Conservation (phyloP, 1,140 invertebrate genomes). For the Pseudomyrmex gracilis region DNA sequence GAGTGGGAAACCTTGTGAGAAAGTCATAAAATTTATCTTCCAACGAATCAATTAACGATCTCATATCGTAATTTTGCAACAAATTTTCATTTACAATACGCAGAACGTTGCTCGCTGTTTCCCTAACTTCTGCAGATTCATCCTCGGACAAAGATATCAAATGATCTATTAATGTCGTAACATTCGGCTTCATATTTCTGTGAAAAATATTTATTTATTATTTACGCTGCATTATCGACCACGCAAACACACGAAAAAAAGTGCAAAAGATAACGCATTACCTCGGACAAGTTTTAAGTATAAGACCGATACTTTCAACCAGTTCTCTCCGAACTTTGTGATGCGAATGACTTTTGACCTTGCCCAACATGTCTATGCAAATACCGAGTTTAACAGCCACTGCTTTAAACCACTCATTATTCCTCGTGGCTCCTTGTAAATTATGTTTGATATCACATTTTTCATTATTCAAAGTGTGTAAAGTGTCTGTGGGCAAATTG, state of each 20-base stretch:
- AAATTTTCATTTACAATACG: slow-evolving; percentile 80
- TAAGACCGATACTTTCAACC: slow-evolving; percentile 82
- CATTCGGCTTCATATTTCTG: slow-evolving; percentile 87
- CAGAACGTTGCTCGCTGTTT: slow-evolving; percentile 81
- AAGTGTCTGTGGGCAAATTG: slow-evolving; percentile 37
- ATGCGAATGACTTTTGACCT: slow-evolving; percentile 86
- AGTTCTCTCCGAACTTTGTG: slow-evolving; percentile 87
- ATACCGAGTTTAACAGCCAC: slow-evolving; percentile 86
- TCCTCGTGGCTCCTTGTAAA: slow-evolving; percentile 83
- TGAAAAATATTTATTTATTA: slow-evolving; percentile 65
- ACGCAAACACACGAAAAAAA: slow-evolving; percentile 5
- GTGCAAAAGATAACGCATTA: slow-evolving; percentile 72
- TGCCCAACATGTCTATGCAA: slow-evolving; percentile 84
- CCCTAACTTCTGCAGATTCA: slow-evolving; percentile 83
- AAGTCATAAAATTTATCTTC: slow-evolving; percentile 87
- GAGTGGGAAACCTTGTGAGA: slow-evolving; percentile 86
- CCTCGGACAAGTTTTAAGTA: slow-evolving; percentile 86
- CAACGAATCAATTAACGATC: slow-evolving; percentile 85
- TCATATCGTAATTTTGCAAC: slow-evolving; percentile 75
- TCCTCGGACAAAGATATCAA: slow-evolving; percentile 87
- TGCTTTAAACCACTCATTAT: slow-evolving; percentile 86
- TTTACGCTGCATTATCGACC: slow-evolving; percentile 29
- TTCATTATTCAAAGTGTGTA: slow-evolving; percentile 44
- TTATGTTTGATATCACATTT: slow-evolving; percentile 80
- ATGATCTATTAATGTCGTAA: slow-evolving; percentile 86